Evolutionary conservation across 1,140 invertebrate species (phyloP), one percentile per base, ranked within the genome.

Genomic region (Lysiphlebus fabarum): DNA sequence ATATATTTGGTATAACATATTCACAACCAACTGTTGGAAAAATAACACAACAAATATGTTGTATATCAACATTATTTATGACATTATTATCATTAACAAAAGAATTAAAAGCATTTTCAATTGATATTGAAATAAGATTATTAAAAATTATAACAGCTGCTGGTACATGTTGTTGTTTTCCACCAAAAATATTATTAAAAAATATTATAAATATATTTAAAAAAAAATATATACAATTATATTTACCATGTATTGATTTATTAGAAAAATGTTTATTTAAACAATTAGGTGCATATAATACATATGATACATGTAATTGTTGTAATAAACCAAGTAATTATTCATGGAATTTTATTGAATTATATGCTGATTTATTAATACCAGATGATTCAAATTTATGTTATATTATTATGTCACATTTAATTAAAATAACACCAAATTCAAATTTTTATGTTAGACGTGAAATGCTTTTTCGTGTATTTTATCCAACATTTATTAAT

Each of bases 81-180:
- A 82, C 80, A 4, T 68, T 87, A 0, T 73, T 79, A 0, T 77
- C 79, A 17, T 69, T 87, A 0, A 66, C 84, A 2, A 74, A 81
- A 9, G 76, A 82, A 17, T 67, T 79, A 1, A 68, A 81, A 6
- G 69, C 73, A 0, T 77, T 78, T 7, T 59, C 65, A 6, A 63
- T 64, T 4, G 76, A 80, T 14, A 61, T 86, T 4, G 71, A 81
- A 42, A 66, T 80, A 11, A 77, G 82, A 59, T 63, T 86, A 7
- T 70, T 86, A 4, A 81, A 81, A 55, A 81, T 82, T 2, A 83
- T 82, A 72, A 78, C 81, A 11, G 70, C 72, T 8, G 82, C 81
- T 49, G 85, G 86, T 6, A 83, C 82, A 0, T 88, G 86, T 65
- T 88, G 86, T 58, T 88, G 86, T 67, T 83, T 86, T 62, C 82